phyloP scores from a whole-genome alignment of 2,113 vertebrate genomes.

The Neotoma lepida region DNA sequence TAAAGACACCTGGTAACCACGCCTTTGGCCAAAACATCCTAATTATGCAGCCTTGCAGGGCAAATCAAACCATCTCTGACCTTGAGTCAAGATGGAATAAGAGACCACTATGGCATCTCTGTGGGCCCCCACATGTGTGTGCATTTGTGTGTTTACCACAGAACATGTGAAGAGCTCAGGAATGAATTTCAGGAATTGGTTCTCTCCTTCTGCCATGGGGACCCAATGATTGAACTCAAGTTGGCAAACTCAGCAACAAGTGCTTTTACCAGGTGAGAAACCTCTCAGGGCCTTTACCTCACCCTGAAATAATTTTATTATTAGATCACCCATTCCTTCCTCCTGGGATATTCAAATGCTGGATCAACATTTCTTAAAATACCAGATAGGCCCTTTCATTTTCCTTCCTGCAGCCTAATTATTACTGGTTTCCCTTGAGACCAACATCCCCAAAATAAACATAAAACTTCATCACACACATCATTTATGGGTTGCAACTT shows the following conservation, averaged over 20 bases:
- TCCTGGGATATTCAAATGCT: not conserved
- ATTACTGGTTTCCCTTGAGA: not conserved
- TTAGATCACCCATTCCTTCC: not conserved
- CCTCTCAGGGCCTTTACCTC: not conserved
- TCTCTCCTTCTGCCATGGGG: not conserved
- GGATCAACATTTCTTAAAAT: slow-evolving; percentile 13
- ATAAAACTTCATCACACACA: not conserved
- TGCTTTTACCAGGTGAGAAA: too few relatives aligned
- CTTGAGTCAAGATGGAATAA: too few relatives aligned
- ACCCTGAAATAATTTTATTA: not conserved
- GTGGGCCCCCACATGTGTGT: too few relatives aligned
- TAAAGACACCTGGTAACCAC: too few relatives aligned
- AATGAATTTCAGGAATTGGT: not conserved
- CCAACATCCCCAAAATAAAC: slow-evolving; percentile 17
- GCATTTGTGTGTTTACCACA: not conserved
- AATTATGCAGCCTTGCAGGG: too few relatives aligned
- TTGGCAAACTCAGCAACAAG: not conserved
- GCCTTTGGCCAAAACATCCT: too few relatives aligned
- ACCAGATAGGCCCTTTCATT: not conserved
- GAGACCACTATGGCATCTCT: too few relatives aligned
- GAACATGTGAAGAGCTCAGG: not conserved
- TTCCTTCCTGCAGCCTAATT: not conserved
- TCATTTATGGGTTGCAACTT: not conserved
- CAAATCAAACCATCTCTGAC: too few relatives aligned
- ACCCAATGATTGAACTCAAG: not conserved